These are phyloP conservation scores for Sipunculus nudus DNA, from an alignment of 2,888 invertebrate genomes.

Conservation along the genomic window DNA sequence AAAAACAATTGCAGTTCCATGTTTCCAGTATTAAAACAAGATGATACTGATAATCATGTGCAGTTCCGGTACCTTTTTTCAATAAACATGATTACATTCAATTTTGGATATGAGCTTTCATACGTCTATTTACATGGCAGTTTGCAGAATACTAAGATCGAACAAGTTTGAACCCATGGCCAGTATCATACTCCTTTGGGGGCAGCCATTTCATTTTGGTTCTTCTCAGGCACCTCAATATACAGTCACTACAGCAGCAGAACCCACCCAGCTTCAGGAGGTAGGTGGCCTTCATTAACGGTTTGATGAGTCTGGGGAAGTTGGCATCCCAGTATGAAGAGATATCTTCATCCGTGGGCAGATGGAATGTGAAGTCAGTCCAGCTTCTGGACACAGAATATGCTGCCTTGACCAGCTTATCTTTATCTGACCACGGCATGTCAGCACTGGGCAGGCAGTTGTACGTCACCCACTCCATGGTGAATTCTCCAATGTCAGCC, in stretches of 20 bases:
- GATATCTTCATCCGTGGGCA: slow-evolving; percentile 59
- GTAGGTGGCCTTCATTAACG: slow-evolving; percentile 52
- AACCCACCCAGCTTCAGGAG: slow-evolving; percentile 48
- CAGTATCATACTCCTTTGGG: slow-evolving; percentile 60
- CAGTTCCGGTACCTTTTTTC: no score
- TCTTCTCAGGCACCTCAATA: slow-evolving; percentile 52
- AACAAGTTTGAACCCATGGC: slow-evolving; percentile 63
- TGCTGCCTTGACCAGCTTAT: slow-evolving; percentile 45
- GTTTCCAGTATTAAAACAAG: no score
- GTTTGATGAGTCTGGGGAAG: slow-evolving; percentile 55
- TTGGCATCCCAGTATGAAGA: slow-evolving; percentile 58
- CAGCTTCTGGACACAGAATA: slow-evolving; percentile 58
- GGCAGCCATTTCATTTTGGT: slow-evolving; percentile 59
- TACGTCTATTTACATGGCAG: no score
- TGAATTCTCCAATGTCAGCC: slow-evolving; percentile 55
- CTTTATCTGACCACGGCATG: slow-evolving; percentile 46
- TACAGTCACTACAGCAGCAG: slow-evolving; percentile 54
- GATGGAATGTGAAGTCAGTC: slow-evolving; percentile 62
- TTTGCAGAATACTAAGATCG: slow-evolving; percentile 34
- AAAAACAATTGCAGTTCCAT: no score
- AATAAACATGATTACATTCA: no score
- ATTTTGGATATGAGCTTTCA: no score
- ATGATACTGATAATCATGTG: no score
- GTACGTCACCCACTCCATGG: slow-evolving; percentile 57
- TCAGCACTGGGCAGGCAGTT: slow-evolving; percentile 48